Base-by-base conservation (phyloP, 2,888 invertebrate species). In the Lepidochitona cinerea region DNA sequence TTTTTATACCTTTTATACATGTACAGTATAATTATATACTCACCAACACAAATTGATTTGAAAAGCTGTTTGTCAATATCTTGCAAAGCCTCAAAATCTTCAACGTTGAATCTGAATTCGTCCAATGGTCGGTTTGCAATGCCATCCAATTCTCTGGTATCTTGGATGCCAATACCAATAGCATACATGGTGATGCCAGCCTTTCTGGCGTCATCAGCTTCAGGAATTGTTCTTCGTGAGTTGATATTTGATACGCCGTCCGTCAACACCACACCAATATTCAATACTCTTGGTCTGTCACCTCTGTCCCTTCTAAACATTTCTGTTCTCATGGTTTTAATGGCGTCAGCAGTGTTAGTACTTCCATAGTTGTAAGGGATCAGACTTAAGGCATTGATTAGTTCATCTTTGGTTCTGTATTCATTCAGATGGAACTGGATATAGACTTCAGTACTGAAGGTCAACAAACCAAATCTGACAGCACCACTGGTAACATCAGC, bases 281-380 rank as follows among this genome's bases (percentile, higher is more conserved):
- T 80, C 6, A 75, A 75, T 5, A 84, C 85, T 37, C 68, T 71
- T 12, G 79, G 74, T 5, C 88, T 78, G 68, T 87, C 88, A 18
- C 88, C 89, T 37, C 84, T 83, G 7, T 67, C 71, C 9, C 77
- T 64, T 0, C 79, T 77, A 72, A 87, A 89, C 88, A 89, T 84
- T 4, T 70, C 52, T 14, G 76, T 73, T 5, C 81, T 73, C 78
- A 86, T 84, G 12, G 75, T 73, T 52, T 71, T 32, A 14, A 88
- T 37, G 14, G 84, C 87, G 12, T 72, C 83, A 9, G 82, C 84
- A 0, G 88, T 86, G 79, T 87, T 85, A 7, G 89, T 87, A 29
- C 79, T 81, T 0, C 89, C 89, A 35, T 81, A 83, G 12, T 75
- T 80, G 79, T 85, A 88, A 18, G 79, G 80, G 12, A 85, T 82